Base-by-base conservation (phyloP, 1,140 invertebrate species). In the Euura lappo region DNA sequence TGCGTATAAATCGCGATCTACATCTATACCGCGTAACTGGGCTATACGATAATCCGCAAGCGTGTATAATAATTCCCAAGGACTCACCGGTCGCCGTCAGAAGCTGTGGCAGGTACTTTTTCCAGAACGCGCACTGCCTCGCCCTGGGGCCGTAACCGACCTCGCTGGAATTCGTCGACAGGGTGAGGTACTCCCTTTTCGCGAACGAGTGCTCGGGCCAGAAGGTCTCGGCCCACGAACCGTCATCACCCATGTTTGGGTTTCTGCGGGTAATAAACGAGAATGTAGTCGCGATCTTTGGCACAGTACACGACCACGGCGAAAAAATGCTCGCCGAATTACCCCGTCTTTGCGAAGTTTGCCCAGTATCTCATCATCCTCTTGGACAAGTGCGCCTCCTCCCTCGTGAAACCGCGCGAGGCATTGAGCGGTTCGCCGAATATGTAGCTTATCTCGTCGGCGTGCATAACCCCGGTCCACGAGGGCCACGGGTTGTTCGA, bases 401-500 rank as follows among this genome's bases (percentile, higher is more conserved):
- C 91, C 1, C 90, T 86, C 3, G 92, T 93, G 86, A 97, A 98
- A 67, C 91, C 92, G 79, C 94, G 94, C 6, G 90, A 88, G 0
- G 93, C 90, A 83, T 97, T 94, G 4, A 98, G 88, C 0, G 97
- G 96, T 81, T 98, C 95, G 28, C 98, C 97, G 85, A 98, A 98
- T 28, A 98, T 91, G 85, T 97, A 99, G 81, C 92, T 95, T 75
- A 99, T 98, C 86, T 99, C 98, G 85, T 99, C 97, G 1, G 93
- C 98, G 85, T 99, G 98, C 90, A 99, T 93, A 0, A 97, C 96
- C 6, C 97, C 98, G 74, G 97, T 97, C 97, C 98, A 99, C 68
- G 92, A 92, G 1, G 97, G 97, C 97, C 97, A 99, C 0, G 94
- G 94, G 83, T 95, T 96, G 71, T 91, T 90, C 76, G 91, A 88